phyloP scores from a whole-genome alignment of 2,113 vertebrate species.

The Alligator sinensis region DNA sequence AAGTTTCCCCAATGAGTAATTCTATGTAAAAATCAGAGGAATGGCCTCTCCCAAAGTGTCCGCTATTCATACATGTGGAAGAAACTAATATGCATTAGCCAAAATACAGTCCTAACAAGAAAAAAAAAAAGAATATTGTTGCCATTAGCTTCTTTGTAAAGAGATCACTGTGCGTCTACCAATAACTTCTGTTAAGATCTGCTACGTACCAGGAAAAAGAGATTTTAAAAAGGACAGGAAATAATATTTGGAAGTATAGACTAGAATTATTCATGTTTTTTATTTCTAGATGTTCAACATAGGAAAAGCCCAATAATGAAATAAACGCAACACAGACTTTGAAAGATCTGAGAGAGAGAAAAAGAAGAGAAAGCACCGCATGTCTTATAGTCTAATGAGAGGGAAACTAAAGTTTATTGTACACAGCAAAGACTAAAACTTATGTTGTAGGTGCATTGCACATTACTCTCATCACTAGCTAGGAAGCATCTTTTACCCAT shows the following conservation, averaged over 20 bases:
- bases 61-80: slow-evolving; percentile 1
- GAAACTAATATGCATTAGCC: neutral
- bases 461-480: neutral
- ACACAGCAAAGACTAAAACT: neutral
- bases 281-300: neutral
- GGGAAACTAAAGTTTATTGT: too few species aligned
- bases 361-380: too few species aligned
- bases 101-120: neutral
- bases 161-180: neutral
- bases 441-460: slow-evolving; percentile 2
- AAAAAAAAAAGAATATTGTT: neutral
- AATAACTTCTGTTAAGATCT: neutral
- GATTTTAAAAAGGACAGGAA: neutral
- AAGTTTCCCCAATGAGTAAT: neutral
- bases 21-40: neutral
- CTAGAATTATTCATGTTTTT: neutral
- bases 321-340: neutral
- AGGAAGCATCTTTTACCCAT: neutral
- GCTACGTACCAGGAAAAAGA: neutral
- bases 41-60: neutral
- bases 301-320: neutral
- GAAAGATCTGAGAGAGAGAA: neutral
- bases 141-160: neutral
- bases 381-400: too few species aligned
- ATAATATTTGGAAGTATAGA: neutral